Conservation (phyloP, 2,797 vertebrate genomes). For the Mormyrus proboscirostris region DNA sequence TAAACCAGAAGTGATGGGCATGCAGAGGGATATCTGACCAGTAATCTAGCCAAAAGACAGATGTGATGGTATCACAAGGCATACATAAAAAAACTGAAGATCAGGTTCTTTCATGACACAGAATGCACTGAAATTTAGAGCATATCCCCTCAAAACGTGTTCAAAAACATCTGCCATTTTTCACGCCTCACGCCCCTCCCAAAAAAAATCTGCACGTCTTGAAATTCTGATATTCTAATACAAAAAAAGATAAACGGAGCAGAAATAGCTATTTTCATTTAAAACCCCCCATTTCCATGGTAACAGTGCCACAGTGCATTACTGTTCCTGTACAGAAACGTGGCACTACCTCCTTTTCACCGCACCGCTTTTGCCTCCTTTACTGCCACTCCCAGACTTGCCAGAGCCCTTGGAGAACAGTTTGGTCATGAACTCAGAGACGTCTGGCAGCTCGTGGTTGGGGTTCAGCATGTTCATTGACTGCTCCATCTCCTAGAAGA, state of each 20-base stretch:
- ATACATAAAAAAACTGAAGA: not conserved
- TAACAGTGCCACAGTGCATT: slow-evolving; percentile 11
- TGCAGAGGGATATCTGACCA: not conserved
- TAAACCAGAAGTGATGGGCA: not conserved
- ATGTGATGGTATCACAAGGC: not conserved
- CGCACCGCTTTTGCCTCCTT: slow-evolving; percentile 78
- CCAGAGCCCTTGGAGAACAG: slow-evolving; percentile 93
- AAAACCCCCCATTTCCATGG: not conserved
- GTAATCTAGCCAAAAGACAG: not conserved
- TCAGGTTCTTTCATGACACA: not conserved
- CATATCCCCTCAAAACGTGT: not conserved
- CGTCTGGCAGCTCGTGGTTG: slow-evolving; percentile 94
- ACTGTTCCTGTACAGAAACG: not conserved
- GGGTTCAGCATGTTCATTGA: slow-evolving; percentile 99
- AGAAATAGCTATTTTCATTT: not conserved
- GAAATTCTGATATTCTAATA: not conserved
- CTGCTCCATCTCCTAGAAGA: slow-evolving; percentile 92
- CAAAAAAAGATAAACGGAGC: slow-evolving; percentile 1
- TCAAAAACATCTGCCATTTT: slow-evolving; percentile 5
- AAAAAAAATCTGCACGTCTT: not conserved
- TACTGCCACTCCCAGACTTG: slow-evolving; percentile 80
- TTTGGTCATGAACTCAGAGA: slow-evolving; percentile 98
- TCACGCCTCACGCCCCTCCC: not conserved
- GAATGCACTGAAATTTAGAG: not conserved
- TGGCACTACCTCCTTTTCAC: slow-evolving; percentile 89